Percentiles rank a stretch among this genome's conserved stretches.
phyloP scores from a whole-genome alignment of 2,888 invertebrate genomes.

The Tetanocera ferruginea region DNA sequence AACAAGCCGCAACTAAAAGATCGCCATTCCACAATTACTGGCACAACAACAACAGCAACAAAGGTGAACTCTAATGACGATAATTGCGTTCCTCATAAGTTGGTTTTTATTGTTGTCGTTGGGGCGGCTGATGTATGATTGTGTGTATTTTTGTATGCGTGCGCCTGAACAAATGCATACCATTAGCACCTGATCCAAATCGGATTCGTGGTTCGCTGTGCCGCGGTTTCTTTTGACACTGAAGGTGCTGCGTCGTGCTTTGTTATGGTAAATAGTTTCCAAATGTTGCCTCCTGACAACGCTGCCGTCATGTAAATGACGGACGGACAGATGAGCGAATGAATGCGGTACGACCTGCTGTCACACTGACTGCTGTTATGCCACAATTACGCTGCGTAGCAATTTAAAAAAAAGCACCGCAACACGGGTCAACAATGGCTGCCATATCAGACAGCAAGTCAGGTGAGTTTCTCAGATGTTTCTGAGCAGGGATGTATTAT shows the following conservation, averaged over 20 bases:
- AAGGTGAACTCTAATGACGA: conserved; percentile 40
- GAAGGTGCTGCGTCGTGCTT: conserved; percentile 45
- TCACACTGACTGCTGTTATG: conserved; percentile 3
- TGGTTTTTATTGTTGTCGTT: conserved; percentile 19
- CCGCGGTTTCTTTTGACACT: conserved; percentile 32
- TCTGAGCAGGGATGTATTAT: too few species aligned
- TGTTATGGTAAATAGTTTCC: conserved; percentile 62
- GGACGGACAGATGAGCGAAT: conserved; percentile 7
- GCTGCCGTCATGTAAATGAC: neutral
- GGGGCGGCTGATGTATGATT: neutral
- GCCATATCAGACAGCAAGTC: neutral
- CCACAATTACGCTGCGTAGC: conserved; percentile 6
- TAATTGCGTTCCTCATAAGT: conserved; percentile 53
- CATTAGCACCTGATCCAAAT: conserved; percentile 64
- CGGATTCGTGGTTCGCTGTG: conserved; percentile 4
- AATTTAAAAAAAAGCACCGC: neutral
- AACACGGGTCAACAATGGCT: neutral
- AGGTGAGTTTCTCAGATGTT: neutral
- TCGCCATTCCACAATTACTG: conserved; percentile 41
- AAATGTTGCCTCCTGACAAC: conserved; percentile 24
- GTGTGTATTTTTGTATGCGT: neutral
- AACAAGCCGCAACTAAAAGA: conserved; percentile 67
- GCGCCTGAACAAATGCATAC: conserved; percentile 55
- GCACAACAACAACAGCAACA: conserved; percentile 46
- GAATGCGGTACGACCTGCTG: neutral